Conservation (phyloP, 2,888 invertebrate species). For the Alloscopus bannaensis region DNA sequence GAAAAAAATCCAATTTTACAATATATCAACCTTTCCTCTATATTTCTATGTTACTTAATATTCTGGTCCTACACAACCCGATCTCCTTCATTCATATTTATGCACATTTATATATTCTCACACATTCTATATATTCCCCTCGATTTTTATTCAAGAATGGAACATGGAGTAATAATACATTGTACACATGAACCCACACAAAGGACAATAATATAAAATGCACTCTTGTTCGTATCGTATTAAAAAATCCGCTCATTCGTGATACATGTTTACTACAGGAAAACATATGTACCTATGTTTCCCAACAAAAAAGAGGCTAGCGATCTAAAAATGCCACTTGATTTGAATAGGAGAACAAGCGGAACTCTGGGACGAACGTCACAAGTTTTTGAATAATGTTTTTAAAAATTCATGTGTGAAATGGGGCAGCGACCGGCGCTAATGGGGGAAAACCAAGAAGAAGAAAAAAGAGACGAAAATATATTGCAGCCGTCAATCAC, state of each 20-base stretch:
- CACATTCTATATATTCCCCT: too few species aligned
- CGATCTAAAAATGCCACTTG: slow-evolving; percentile 40
- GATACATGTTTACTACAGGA: slow-evolving; percentile 15
- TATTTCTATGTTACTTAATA: slow-evolving; percentile 33
- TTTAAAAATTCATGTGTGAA: slow-evolving; percentile 61
- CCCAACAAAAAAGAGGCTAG: slow-evolving; percentile 15
- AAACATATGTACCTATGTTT: slow-evolving; percentile 29
- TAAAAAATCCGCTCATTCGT: slow-evolving; percentile 53
- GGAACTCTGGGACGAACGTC: slow-evolving; percentile 49
- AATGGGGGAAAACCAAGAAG: slow-evolving; percentile 28
- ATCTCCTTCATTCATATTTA: slow-evolving; percentile 32
- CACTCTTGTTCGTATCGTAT: slow-evolving; percentile 41
- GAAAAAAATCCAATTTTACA: too few species aligned
- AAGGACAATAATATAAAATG: slow-evolving; percentile 32
- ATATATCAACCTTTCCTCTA: too few species aligned
- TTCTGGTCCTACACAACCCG: slow-evolving; percentile 49
- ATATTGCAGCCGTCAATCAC: slow-evolving; percentile 56
- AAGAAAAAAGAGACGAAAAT: slow-evolving; percentile 41
- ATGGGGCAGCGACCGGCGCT: slow-evolving; percentile 54
- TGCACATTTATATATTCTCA: too few species aligned
- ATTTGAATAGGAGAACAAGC: slow-evolving; percentile 54
- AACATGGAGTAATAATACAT: slow-evolving; percentile 31
- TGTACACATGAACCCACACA: slow-evolving; percentile 37
- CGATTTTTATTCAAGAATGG: slow-evolving; percentile 25
- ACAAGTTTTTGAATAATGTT: slow-evolving; percentile 41